Evolutionary conservation across 2,113 vertebrate genomes (phyloP), one percentile per base, ranked within the genome.

Genomic region (Ondatra zibethicus): DNA sequence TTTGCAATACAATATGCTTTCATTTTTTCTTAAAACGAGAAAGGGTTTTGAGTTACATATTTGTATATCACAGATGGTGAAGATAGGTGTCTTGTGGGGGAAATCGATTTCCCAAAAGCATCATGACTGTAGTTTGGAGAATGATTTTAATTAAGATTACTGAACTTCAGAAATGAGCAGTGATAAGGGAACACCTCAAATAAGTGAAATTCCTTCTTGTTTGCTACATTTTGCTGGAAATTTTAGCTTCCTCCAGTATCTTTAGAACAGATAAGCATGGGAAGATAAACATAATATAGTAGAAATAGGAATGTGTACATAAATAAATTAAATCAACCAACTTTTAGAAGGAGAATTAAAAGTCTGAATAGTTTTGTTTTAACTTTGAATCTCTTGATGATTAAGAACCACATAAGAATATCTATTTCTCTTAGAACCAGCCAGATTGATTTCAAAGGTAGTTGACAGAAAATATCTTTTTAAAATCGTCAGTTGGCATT

Each of bases 291-390:
- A 0, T 65, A 65, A 65, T 85, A 31, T 11, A 3, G 10, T 23
- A 12, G 45, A 91, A 94, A 70, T 4, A 85, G 19, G 72, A 81
- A 3, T 52, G 4, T 72, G 12, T 1, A 63, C 13, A 39, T 85
- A 76, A 94, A 87, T 86, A 91, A 81, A 92, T 61, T 70, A 3
- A 90, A 76, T 50, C 39, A 65, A 77, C 77, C 47, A 75, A 84
- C 9, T 33, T 70, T 25, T 68, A 80, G 42, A 90, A 84, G 72
- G 17, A 52, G 3, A 92, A 89, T 50, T 47, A 9, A 31, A 93
- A 76, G 27, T 52, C 11, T 1, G 16, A 80, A 14, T 50, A 47
- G 13, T 39, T 86, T 16, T 1, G 68, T 36, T 63, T 3, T 2
- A 23, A 75, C 29, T 63, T 31, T 80, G 50, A 66, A 1, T 13